Evolutionary conservation across 2,113 vertebrate genomes (phyloP), one percentile per base, ranked within the genome.

Genomic region (Phrynosoma blainvillii): DNA sequence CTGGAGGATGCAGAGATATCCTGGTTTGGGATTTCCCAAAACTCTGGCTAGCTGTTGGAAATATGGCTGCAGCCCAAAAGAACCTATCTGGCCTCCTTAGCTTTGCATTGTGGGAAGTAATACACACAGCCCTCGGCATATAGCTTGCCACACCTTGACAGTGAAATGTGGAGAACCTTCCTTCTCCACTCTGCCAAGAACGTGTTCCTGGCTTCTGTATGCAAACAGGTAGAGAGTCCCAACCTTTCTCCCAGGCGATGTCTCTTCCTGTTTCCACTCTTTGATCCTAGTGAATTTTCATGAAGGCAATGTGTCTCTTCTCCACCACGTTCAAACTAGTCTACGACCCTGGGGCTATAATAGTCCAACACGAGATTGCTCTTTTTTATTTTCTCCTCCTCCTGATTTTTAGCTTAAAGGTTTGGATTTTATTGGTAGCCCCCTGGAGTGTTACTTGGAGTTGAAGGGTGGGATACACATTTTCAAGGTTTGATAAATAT

Each of bases 301-400:
- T 11, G n/a, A 30, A 5, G 6, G 42, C 30, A 36, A 7, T 11
- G 8, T 52, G 40, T 14, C 40, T 86, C 40, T 40, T 86, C 62
- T 78, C 40, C n/a, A 5, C 62, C 56, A 20, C 8, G 30, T 65
- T n/a, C 65, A 56, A 16, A 79, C 65, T 59, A 8, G 47, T 10
- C 65, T 47, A 27, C 32, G 8, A 5, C n/a, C 42, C 42, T 20
- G 7, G 40, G 65, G 42, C 75, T 8, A 56, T 56, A 12, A 18
- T 47, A 52, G 11, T 54, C 3, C 16, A 54, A 21, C 2, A 32
- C 2, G 0, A 21, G 10, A 1, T 7, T 54, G 2, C 11, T 59
- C 12, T 36, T 7, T 18, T 74, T n/a, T 11, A 4, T 62, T 36
- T 62, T 84, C 54, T 25, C 25, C 32, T 75, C 23, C n/a, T 25